A percentile compares a stretch with the other conserved stretches of the same genome.
Evolutionary conservation across 2,113 vertebrate species (phyloP).

Genomic region (Vulpes ferrilata): DNA sequence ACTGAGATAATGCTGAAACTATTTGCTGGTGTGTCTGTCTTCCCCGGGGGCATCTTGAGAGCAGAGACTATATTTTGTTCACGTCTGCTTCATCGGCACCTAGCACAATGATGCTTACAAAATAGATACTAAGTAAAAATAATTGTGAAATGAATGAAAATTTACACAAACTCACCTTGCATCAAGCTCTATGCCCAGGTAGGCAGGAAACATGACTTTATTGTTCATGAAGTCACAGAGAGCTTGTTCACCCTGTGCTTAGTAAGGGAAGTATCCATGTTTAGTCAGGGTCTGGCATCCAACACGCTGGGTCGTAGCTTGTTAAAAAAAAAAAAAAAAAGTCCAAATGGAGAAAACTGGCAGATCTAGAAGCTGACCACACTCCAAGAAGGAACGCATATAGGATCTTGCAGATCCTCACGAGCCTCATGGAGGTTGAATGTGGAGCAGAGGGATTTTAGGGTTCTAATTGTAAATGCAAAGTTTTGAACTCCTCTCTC

Average conservation of each 20-base stretch:
- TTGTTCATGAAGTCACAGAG: neutral
- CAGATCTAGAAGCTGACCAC: neutral
- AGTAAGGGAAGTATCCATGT: neutral
- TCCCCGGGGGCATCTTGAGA: neutral
- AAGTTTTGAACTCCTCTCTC: neutral
- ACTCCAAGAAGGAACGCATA: neutral
- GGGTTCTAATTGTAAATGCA: neutral
- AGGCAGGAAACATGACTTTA: neutral
- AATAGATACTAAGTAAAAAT: constrained; percentile 47
- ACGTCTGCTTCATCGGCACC: neutral
- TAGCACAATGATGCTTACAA: neutral
- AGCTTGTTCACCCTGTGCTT: neutral
- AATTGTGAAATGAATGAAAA: neutral
- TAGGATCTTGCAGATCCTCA: neutral
- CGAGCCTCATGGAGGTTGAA: neutral
- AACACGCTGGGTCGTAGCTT: neutral
- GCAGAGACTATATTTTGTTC: neutral
- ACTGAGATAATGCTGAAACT: constrained; percentile 10
- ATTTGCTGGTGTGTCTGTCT: neutral
- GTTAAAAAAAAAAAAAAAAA: neutral
- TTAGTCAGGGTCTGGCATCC: neutral
- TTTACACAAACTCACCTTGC: neutral
- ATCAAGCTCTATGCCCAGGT: neutral
- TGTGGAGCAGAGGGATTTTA: neutral
- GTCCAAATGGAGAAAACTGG: neutral